phyloP scores from a whole-genome alignment of 1,140 invertebrate genomes.

The Plutomurus gul region DNA sequence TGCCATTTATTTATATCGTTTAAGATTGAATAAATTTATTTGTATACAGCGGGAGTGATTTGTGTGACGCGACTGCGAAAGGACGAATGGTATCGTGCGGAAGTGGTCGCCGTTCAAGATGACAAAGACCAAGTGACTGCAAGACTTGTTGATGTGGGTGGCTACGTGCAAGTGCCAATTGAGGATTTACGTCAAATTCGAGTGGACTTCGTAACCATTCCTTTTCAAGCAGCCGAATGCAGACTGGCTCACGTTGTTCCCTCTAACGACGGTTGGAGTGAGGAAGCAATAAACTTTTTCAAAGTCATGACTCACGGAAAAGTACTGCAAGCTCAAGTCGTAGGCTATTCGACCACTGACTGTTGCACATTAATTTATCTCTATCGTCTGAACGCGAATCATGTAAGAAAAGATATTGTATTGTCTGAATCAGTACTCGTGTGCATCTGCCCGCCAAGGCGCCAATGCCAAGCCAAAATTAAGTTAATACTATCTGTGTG shows the following conservation, averaged over 20 bases:
- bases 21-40: no score
- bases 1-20: no score
- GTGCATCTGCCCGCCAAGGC: no score
- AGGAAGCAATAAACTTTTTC: conserved; percentile 75
- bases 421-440: not conserved
- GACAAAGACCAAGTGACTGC: conserved; percentile 70
- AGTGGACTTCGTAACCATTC: conserved; percentile 86
- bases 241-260: conserved; percentile 86
- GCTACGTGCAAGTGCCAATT: conserved; percentile 69
- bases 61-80: conserved; percentile 81
- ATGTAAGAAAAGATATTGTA: conserved; percentile 62
- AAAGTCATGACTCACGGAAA: conserved; percentile 75
- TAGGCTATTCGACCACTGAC: conserved; percentile 75
- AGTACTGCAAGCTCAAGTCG: conserved; percentile 83
- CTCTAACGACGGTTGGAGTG: conserved; percentile 70
- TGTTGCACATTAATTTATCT: conserved; percentile 74
- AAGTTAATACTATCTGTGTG: no score
- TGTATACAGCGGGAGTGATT: conserved; percentile 75
- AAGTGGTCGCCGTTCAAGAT: conserved; percentile 68
- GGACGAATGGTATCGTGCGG: conserved; percentile 80
- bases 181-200: conserved; percentile 65
- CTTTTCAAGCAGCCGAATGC: conserved; percentile 95
- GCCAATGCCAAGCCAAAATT: no score
- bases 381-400: conserved; percentile 70
- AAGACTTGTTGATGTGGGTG: conserved; percentile 91